Evolutionary conservation across 2,888 invertebrate species (phyloP), one percentile per base, ranked within the genome.

Genomic region (Eilema caniola): DNA sequence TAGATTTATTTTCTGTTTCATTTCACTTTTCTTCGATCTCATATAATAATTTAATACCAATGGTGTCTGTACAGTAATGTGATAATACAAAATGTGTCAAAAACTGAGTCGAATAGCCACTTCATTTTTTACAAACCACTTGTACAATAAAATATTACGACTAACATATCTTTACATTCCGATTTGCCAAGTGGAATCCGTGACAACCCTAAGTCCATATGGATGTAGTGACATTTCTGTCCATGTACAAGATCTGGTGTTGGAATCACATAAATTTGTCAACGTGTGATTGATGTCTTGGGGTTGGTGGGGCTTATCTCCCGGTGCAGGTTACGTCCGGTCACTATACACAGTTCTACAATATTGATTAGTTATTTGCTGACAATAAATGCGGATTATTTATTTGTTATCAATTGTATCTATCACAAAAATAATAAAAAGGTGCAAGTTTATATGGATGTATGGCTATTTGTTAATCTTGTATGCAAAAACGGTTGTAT

Each of bases 211-310:
- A 28, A 47, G 60, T 61, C 61, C 57, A 60, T 75, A 65, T 57
- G 69, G 31, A 71, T 69, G 66, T 70, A 67, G 61, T 69, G 31
- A 31, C 1, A 47, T 24, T 56, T 28, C 63, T 24, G 71, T 66
- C 24, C 67, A 65, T 77, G 72, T 76, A 81, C 75, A 78, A 78
- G 80, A 83, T 85, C 77, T 80, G 70, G 67, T 74, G 82, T 81
- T 73, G 77, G 84, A 87, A 84, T 86, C 85, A 82, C 89, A 90
- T 90, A 89, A 89, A 90, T 90, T 88, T 86, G 86, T 90, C 89
- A 86, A 78, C 72, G 80, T 73, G 88, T 90, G 89, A 90, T 89
- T 84, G 88, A 90, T 89, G 84, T 81, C 78, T 81, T 81, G 77
- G 80, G 80, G 75, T 75, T 71, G 62, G 47, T 62, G 75, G 57